Conservation (phyloP, 2,113 vertebrate species). For the Embiotoca jacksoni region DNA sequence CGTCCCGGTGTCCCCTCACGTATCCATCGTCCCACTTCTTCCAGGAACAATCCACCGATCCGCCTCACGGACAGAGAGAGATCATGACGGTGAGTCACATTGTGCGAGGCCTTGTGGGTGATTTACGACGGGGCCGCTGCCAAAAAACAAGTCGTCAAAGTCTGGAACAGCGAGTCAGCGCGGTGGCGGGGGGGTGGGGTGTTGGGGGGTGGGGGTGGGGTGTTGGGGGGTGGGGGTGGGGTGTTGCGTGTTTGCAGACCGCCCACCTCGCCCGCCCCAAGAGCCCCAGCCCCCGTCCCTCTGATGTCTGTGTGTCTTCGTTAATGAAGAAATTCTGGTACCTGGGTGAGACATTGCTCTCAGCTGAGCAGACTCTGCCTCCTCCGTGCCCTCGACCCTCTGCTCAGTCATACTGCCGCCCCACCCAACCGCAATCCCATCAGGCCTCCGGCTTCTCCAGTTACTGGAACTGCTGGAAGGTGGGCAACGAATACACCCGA, state of each 20-base stretch:
- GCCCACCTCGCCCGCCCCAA: constrained; percentile 60
- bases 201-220: too few relatives aligned
- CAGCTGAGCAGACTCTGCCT: constrained; percentile 81
- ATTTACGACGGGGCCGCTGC: constrained; percentile 72
- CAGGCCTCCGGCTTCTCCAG: not conserved
- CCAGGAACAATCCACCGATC: constrained; percentile 60
- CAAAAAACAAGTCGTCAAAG: constrained; percentile 79
- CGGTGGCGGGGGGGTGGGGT: constrained; percentile 45
- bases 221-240: too few relatives aligned
- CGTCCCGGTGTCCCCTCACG: constrained; percentile 32
- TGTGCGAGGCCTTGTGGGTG: constrained; percentile 58
- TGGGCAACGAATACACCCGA: too few relatives aligned
- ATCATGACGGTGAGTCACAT: constrained; percentile 70
- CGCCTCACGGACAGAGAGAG: constrained; percentile 20
- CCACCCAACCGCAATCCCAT: constrained; percentile 48
- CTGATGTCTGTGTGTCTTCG: constrained; percentile 86
- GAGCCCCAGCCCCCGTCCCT: constrained; percentile 66
- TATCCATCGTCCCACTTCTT: constrained; percentile 48
- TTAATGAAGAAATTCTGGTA: constrained; percentile 89
- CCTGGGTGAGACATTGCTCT: constrained; percentile 87
- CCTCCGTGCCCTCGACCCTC: constrained; percentile 61
- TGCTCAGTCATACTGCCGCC: constrained; percentile 42
- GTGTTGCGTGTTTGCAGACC: constrained; percentile 77
- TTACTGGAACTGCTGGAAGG: not conserved
- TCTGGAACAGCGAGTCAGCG: constrained; percentile 76